Conservation (phyloP, 1,140 invertebrate genomes). For the Zaprionus inermis region DNA sequence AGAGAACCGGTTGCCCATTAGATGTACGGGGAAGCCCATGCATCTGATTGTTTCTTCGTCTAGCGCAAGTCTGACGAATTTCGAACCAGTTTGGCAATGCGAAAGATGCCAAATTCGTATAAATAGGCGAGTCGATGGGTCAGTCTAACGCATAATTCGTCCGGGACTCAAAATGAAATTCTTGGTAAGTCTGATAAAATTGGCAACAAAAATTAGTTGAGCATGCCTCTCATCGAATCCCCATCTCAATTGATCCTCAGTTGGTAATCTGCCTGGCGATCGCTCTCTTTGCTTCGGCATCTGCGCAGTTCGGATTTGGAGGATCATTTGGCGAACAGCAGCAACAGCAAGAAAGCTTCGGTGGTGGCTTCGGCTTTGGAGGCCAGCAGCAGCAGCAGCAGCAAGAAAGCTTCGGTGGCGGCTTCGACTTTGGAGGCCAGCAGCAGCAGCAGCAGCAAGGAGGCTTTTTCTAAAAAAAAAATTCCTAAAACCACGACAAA, state of each 20-base stretch:
- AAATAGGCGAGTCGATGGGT: neutral
- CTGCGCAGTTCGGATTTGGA: neutral
- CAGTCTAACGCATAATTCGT: neutral
- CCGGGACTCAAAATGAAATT: neutral
- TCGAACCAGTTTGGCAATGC: neutral
- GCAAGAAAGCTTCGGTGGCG: neutral
- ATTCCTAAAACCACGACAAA: neutral
- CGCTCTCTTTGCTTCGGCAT: slow-evolving; percentile 1
- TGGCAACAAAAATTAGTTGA: neutral
- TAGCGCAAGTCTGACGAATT: neutral
- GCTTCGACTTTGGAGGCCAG: neutral
- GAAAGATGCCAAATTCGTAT: neutral
- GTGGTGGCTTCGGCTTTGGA: neutral
- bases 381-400: neutral
- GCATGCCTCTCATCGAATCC: neutral
- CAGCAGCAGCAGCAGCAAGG: neutral
- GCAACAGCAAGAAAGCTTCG: neutral
- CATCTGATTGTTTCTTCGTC: neutral
- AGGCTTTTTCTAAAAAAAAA: neutral
- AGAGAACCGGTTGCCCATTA: neutral
- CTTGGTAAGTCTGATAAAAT: neutral
- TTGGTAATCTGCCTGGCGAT: neutral
- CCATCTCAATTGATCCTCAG: neutral
- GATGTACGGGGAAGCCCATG: neutral
- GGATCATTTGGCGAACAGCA: neutral